Conservation (phyloP, 1,140 invertebrate species). For the Drosophila pectinifera region DNA sequence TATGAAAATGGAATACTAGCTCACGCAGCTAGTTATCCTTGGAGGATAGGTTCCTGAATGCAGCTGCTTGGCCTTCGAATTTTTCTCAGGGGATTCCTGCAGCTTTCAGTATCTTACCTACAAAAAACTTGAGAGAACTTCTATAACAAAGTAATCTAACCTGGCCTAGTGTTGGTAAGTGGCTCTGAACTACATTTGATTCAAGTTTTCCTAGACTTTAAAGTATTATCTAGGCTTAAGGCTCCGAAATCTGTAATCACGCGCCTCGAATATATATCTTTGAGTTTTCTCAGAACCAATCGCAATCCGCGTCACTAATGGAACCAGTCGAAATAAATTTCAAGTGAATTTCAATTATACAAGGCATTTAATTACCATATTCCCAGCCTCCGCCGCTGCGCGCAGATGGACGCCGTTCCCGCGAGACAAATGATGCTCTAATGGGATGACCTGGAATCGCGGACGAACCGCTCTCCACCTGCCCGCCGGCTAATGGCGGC, state of each 20-base stretch:
- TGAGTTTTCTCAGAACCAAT: constrained; percentile 18
- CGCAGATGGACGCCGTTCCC: not conserved
- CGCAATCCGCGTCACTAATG: constrained; percentile 13
- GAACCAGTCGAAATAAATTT: constrained; percentile 22
- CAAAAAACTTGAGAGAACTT: not conserved
- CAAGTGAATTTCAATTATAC: constrained; percentile 72
- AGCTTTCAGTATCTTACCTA: not conserved
- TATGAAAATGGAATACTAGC: constrained; percentile 3
- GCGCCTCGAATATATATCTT: not conserved
- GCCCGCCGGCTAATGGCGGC: constrained; percentile 30
- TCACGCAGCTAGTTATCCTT: constrained; percentile 2
- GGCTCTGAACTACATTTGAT: not conserved
- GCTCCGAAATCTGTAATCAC: no score
- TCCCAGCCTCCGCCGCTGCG: not conserved
- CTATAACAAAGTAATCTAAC: not conserved
- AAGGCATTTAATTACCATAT: constrained; percentile 71
- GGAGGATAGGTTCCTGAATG: not conserved
- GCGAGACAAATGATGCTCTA: constrained; percentile 72
- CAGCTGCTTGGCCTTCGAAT: constrained; percentile 5
- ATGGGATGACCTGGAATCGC: constrained; percentile 52
- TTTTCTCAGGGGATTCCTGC: not conserved
- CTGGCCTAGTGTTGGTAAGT: not conserved
- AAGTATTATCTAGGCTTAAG: no score
- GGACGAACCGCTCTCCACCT: constrained; percentile 14
- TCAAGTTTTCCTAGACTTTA: no score